Evolutionary conservation across 1,140 invertebrate species (phyloP), one percentile per base, ranked within the genome.

Genomic region (Diabrotica virgifera): DNA sequence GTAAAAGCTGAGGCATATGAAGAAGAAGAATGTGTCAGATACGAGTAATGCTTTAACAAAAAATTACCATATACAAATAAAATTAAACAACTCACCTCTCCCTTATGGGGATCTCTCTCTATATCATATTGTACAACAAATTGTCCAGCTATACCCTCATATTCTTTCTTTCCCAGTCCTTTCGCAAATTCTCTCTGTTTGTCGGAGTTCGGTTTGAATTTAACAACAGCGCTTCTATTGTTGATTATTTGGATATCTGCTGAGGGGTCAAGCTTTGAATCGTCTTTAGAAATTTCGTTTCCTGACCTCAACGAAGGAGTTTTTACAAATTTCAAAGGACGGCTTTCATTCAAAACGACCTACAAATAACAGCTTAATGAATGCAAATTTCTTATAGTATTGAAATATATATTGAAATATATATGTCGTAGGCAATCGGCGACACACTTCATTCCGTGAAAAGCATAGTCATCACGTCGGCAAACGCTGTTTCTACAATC

Each of bases 51-150:
- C 4, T 24, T 24, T 24, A 24, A 24, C 24, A 24, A 24, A 24
- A 24, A 24, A 24, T 24, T 24, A 24, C 24, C 24, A 24, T 4
- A 24, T 24, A 24, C 24, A 24, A 24, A 24, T 4, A 24, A 24
- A 24, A 24, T 4, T 24, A 24, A 24, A 24, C 4, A 24, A 24
- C 24, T 74, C 62, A 87, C 76, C 76, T 87, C 82, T 54, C 85
- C 85, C 36, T 81, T 80, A n/a, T 72, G 59, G 2, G 79, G 70
- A 58, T 80, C 75, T 36, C 83, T 75, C 35, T 85, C 81, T 0
- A 88, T 85, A 63, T 88, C 85, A 70, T 88, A 88, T 63, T 86
- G 84, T 6, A 87, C 85, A 5, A 87, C 80, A 66, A 88, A 85
- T 68, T 88, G 86, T 37, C 86, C 86, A 52, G 82, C 76, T n/a